These are phyloP conservation scores for Siphamia tubifer DNA, from an alignment of 2,113 vertebrate species.

Conservation along the genomic window DNA sequence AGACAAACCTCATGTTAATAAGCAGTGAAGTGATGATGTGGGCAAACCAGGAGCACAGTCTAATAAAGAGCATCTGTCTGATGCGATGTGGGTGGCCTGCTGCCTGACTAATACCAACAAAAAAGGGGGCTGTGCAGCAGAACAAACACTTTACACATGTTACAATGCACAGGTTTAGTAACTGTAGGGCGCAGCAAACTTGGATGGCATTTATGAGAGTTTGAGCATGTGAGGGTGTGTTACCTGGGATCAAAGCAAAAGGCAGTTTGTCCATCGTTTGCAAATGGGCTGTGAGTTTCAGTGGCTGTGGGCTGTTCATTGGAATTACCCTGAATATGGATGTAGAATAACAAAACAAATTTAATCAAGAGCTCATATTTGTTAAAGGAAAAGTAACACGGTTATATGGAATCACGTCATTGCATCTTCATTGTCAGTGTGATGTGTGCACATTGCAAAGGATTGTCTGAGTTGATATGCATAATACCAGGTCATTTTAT, in stretches of 20 bases:
- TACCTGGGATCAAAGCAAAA: slow-evolving; percentile 98
- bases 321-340: slow-evolving; percentile 53
- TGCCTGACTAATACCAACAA: slow-evolving; percentile 35
- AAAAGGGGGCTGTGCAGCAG: slow-evolving; percentile 21
- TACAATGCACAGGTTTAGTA: slow-evolving; percentile 40
- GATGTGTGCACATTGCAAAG: no score
- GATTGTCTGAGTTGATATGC: no score
- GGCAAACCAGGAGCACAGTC: slow-evolving; percentile 37
- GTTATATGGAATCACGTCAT: not conserved
- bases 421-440: no score
- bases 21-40: slow-evolving; percentile 47
- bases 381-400: not conserved
- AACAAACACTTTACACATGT: slow-evolving; percentile 58
- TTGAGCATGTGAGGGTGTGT: slow-evolving; percentile 28
- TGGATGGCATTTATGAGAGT: slow-evolving; percentile 25
- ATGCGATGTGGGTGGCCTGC: slow-evolving; percentile 71
- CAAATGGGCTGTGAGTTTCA: slow-evolving; percentile 79
- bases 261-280: slow-evolving; percentile 85
- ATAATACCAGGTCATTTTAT: no score
- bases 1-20: slow-evolving; percentile 27
- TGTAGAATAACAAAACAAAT: not conserved
- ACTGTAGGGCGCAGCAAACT: slow-evolving; percentile 14
- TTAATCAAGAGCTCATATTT: not conserved
- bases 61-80: slow-evolving; percentile 73
- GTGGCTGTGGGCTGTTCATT: slow-evolving; percentile 76